Base-by-base conservation (phyloP, 2,888 invertebrate genomes). In the Drosophila setosimentum region DNA sequence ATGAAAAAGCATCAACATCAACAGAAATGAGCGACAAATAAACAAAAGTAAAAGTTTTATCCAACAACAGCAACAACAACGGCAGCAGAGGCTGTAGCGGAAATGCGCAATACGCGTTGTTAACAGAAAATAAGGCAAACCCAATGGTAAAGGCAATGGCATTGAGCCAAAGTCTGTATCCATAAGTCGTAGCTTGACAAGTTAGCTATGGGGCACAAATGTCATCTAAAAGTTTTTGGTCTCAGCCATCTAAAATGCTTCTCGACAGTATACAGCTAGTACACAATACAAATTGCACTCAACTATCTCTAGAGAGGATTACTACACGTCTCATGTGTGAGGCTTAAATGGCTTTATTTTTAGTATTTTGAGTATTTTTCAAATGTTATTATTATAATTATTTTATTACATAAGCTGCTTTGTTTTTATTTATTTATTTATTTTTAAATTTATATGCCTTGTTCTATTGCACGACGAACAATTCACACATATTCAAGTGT, bases 21-120 rank as follows among this genome's bases (percentile, higher is more conserved):
- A 87, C 87, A 79, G 68, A 81, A 89, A 85, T 83, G 87, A 85
- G 89, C 89, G 84, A 89, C 89, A 85, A 85, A 85, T 89, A 85
- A 85, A 85, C 87, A 85, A 85, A 85, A 83, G 89, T 84, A 84
- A 82, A 85, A 85, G 77, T 85, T 89, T 80, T 76, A 74, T 59
- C 42, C 80, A 54, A 57, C 51, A 61, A 64, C n/a, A 49, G 13
- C 13, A 30, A 10, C 35, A 24, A 11, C 61, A 33, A 5, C 5
- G 13, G 21, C 45, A 45, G 13, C 2, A 16, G 24, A 62, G 29
- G 32, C 75, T 66, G 68, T 45, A 68, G 73, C 87, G 89, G 89
- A 85, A 89, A 87, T 89, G 81, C 78, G 79, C 82, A 89, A 42
- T 72, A 82, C 87, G 73, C 71, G 87, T 71, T 73, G 84, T 83